Evolutionary conservation across 2,888 invertebrate genomes (phyloP), one percentile per base, ranked within the genome.

Genomic region (Ptilodon capucinus): DNA sequence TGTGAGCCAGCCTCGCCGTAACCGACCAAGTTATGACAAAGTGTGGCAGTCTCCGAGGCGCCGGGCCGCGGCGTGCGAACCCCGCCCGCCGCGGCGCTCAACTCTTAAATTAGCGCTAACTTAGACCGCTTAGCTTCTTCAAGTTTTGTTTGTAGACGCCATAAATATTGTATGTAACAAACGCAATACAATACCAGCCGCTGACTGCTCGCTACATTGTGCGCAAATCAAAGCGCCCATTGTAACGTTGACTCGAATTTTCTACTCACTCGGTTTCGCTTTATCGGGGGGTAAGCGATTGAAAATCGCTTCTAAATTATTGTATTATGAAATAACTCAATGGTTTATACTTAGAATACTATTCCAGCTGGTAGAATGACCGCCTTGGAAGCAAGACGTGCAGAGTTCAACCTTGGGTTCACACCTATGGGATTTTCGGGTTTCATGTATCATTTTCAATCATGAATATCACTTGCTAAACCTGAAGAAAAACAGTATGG

Each of bases 41-140:
- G 80, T 81, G 79, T 68, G 74, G 78, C 74, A 73, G 76, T 68
- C 74, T 71, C 60, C 66, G 65, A 72, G 77, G 78, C 72, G 70
- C 64, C 68, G 64, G 64, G 60, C 54, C 58, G 64, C 61, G 61
- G 50, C 57, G 61, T 67, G 71, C 74, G 67, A 62, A 73, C 72
- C 71, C 73, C 64, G 72, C 77, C 68, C 25, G 71, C 68, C 71
- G 74, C 67, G 72, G 66, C 72, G 68, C 72, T 76, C 71, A 85
- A 86, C 85, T 88, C 88, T 91, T 87, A 87, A 86, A 90, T 89
- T 90, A 90, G 84, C 82, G 74, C 83, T 76, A 86, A 89, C 83
- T 90, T 87, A 83, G 81, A 82, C 83, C 83, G 86, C 84, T 86
- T 88, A 86, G 84, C 83, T 86, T 85, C 84, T 84, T 87, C 77